phyloP scores from a whole-genome alignment of 2,797 vertebrate genomes.

The Spinibarbus caldwelli region DNA sequence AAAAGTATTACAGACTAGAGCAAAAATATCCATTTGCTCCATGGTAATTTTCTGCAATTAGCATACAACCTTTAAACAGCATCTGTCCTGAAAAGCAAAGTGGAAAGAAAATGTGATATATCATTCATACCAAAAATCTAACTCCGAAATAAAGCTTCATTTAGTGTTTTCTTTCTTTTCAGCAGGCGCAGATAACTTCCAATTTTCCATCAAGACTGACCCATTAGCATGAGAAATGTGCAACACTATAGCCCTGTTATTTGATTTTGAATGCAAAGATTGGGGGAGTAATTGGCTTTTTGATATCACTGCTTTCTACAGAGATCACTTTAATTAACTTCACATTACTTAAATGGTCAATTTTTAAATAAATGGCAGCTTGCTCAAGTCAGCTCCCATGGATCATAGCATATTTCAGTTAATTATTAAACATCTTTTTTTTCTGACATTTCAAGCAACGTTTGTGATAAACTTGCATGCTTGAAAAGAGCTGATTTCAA shows the following conservation, averaged over 20 bases:
- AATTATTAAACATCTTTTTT: constrained; percentile 6
- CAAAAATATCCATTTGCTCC: constrained; percentile 59
- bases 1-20: constrained; percentile 66
- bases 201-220: constrained; percentile 52
- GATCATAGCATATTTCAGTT: neutral
- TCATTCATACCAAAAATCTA: constrained; percentile 47
- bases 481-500: neutral
- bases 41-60: constrained; percentile 59
- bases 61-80: constrained; percentile 59
- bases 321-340: constrained; percentile 64
- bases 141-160: constrained; percentile 53
- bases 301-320: constrained; percentile 63
- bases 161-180: constrained; percentile 56
- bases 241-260: constrained; percentile 53
- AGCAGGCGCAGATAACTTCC: constrained; percentile 51
- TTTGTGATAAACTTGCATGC: neutral
- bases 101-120: constrained; percentile 47
- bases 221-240: constrained; percentile 57
- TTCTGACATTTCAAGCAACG: constrained; percentile 22
- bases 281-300: constrained; percentile 70
- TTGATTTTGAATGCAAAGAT: constrained; percentile 59
- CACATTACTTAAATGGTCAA: constrained; percentile 58
- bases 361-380: constrained; percentile 50
- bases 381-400: constrained; percentile 13
- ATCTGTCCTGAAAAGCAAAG: constrained; percentile 47